Evolutionary conservation across 2,888 invertebrate species (phyloP), one percentile per base, ranked within the genome.

Genomic region (Muscina levida): DNA sequence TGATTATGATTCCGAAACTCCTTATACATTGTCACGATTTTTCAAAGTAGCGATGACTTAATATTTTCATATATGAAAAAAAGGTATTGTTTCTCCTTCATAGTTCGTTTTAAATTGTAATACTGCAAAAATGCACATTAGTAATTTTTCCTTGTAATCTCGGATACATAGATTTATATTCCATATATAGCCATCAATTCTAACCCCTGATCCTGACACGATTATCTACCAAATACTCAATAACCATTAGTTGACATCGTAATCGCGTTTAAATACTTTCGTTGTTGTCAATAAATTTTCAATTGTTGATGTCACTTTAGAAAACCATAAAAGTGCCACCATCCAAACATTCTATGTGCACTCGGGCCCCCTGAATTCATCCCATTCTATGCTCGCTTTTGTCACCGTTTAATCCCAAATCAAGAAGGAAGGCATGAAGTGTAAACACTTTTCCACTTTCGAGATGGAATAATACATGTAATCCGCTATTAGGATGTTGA

Each of bases 401-500:
- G 31, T 31, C 15, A 26, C 22, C n/a, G 2, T 24, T n/a, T 24
- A 67, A 67, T 67, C 51, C 39, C 24, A 44, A 11, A 17, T n/a
- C 26, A 57, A 57, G 26, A 42, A 42, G 17, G 22, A 62, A 42
- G 62, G 62, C 62, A 62, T 62, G 22, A 62, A 66, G 70, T 56
- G 56, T 80, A 75, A 80, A 75, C 73, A 72, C 68, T 74, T 75
- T 82, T 66, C 76, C 74, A 75, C 76, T 78, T 79, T 82, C 56
- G 75, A 77, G 72, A 68, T 74, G 84, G 87, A 87, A 87, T 88
- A 88, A 88, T 87, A 86, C 88, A 85, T 88, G 88, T 88, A 88
- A 88, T 88, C 88, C 88, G 87, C 88, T 88, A 88, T 88, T 88
- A 88, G 85, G 85, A 80, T 79, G 73, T 76, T 66, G 66, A 77